A percentile compares a stretch with the other conserved stretches of the same genome.
phyloP scores from a whole-genome alignment of 2,797 vertebrate genomes.

The Pseudochirops cupreus region DNA sequence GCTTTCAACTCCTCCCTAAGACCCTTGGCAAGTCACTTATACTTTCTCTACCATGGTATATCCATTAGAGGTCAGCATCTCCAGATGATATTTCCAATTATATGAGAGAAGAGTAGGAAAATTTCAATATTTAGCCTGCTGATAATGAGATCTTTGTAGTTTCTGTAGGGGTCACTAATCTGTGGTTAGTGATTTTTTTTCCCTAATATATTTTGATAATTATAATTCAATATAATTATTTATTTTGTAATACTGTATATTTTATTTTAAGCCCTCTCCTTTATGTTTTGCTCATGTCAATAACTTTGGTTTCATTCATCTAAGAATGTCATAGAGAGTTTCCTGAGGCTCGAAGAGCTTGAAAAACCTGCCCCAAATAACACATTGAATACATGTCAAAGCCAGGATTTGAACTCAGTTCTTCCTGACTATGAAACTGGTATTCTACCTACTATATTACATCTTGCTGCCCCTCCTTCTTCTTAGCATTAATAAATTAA shows the following conservation, averaged over 20 bases:
- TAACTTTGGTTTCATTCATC: neutral
- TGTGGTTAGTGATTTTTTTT: neutral
- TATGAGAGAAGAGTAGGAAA: neutral
- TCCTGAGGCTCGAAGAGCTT: neutral
- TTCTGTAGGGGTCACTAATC: neutral
- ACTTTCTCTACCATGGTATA: neutral
- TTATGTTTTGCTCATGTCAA: neutral
- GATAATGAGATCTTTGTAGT: neutral
- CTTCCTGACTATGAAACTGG: neutral
- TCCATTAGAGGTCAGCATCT: neutral
- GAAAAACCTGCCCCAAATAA: neutral
- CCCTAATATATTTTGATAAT: neutral
- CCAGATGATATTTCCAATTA: neutral
- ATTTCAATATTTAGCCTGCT: neutral
- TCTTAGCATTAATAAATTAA: slow-evolving; percentile 23
- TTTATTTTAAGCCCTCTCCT: neutral
- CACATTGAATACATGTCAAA: neutral
- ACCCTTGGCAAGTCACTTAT: neutral
- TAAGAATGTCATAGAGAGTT: neutral
- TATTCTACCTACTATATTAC: neutral
- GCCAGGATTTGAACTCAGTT: neutral
- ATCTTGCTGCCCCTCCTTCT: neutral
- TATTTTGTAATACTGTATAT: neutral
- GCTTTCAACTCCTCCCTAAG: neutral
- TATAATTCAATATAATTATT: neutral